These are phyloP conservation scores for Lycaena phlaeas DNA, from an alignment of 2,888 invertebrate genomes.

Conservation along the genomic window DNA sequence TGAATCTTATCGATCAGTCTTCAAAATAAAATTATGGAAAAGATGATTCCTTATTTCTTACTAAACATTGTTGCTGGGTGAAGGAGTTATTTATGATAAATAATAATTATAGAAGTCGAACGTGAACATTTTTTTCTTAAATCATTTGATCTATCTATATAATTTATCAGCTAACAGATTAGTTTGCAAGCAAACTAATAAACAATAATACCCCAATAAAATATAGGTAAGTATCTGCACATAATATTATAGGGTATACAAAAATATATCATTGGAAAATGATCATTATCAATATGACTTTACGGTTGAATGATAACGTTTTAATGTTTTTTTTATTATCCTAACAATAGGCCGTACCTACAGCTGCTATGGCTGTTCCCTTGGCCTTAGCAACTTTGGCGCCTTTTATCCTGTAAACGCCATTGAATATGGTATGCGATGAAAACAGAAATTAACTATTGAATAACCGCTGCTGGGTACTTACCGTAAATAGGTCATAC, in stretches of 20 bases:
- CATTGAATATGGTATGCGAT: constrained; percentile 17
- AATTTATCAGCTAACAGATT: too few species aligned
- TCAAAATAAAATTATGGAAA: too few species aligned
- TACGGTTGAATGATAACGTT: constrained; percentile 23
- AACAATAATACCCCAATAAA: constrained; percentile 32
- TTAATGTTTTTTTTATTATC: constrained; percentile 25
- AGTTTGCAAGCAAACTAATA: constrained; percentile 14
- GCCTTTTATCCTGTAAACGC: constrained; percentile 20
- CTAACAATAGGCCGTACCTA: constrained; percentile 41
- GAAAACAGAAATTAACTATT: constrained; percentile 2
- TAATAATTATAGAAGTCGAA: too few species aligned
- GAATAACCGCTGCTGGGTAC: too few species aligned
- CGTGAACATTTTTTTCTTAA: too few species aligned
- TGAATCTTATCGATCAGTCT: too few species aligned
- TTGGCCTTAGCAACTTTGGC: constrained; percentile 25
- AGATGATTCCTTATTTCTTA: too few species aligned
- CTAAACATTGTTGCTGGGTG: too few species aligned
- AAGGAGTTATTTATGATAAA: too few species aligned
- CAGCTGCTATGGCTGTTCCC: constrained; percentile 37
- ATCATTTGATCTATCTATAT: too few species aligned
- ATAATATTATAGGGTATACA: constrained; percentile 33
- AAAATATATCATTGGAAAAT: not conserved
- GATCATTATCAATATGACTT: not conserved
- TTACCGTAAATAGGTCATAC: too few species aligned
- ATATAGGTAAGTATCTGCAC: constrained; percentile 31